phyloP scores from a whole-genome alignment of 2,888 invertebrate species.

The Tanytarsus gracilentus region DNA sequence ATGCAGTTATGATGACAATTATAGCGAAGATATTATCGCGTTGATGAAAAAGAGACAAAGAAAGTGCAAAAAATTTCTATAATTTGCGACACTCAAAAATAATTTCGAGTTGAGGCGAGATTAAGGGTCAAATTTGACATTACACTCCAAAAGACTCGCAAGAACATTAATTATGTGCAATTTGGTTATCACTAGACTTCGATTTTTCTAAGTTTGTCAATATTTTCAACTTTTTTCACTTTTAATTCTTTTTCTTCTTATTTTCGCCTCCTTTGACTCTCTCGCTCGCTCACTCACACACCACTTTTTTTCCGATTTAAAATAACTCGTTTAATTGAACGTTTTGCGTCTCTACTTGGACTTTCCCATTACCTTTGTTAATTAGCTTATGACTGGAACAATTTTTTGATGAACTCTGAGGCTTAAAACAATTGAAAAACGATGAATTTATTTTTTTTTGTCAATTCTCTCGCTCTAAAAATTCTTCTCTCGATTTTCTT shows the following conservation, averaged over 20 bases:
- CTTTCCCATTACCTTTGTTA: too few relatives aligned
- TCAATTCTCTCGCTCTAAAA: too few relatives aligned
- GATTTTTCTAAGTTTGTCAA: background rate
- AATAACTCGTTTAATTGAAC: too few relatives aligned
- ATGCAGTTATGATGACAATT: background rate
- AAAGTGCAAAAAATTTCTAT: background rate
- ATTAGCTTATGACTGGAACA: too few relatives aligned
- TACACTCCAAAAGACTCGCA: conserved; percentile 25
- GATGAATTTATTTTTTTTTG: too few relatives aligned
- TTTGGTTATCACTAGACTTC: background rate
- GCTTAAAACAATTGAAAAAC: too few relatives aligned
- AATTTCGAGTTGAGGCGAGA: background rate
- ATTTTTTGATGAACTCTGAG: too few relatives aligned
- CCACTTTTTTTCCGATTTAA: too few relatives aligned
- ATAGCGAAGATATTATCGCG: background rate
- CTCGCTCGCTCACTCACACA: too few relatives aligned
- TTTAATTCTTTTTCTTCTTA: background rate
- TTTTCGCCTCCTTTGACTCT: too few relatives aligned
- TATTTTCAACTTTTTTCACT: background rate
- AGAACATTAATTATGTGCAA: conserved; percentile 17
- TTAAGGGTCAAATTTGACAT: conserved; percentile 3
- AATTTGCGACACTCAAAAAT: background rate
- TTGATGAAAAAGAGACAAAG: background rate
- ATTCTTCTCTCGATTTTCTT: too few relatives aligned
- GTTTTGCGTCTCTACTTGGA: too few relatives aligned